Conservation (phyloP, 2,113 vertebrate species). For the Mellivora capensis region DNA sequence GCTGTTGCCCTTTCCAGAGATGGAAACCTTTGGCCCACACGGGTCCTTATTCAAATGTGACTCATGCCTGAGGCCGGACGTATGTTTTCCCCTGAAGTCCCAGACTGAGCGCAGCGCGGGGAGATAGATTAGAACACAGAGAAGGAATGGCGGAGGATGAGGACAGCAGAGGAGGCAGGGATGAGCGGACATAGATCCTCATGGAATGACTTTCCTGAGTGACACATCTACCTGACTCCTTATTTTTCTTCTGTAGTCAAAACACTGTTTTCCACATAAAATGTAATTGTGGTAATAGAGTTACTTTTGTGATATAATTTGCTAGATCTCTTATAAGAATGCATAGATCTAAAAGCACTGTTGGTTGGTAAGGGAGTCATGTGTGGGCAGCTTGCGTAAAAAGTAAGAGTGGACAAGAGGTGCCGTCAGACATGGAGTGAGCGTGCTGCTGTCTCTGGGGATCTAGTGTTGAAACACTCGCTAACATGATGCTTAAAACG, state of each 20-base stretch:
- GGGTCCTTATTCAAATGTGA: no score
- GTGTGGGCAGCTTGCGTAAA: rapidly evolving
- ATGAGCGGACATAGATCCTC: rapidly evolving
- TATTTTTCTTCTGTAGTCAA: not conserved
- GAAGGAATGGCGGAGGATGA: rapidly evolving
- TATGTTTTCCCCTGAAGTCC: not conserved
- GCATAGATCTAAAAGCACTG: rapidly evolving
- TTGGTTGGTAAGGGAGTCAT: rapidly evolving
- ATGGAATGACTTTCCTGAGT: rapidly evolving
- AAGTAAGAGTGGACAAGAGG: no score
- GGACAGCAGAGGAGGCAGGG: no score
- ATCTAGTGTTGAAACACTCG: rapidly evolving
- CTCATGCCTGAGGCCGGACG: rapidly evolving
- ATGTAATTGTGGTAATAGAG: rapidly evolving
- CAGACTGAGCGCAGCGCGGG: not conserved
- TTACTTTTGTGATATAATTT: not conserved
- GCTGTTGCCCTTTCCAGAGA: rapidly evolving
- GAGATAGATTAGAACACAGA: rapidly evolving
- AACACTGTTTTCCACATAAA: rapidly evolving
- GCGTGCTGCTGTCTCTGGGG: rapidly evolving
- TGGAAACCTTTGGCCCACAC: not conserved
- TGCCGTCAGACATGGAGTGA: rapidly evolving
- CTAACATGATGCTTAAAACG: rapidly evolving
- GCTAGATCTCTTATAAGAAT: not conserved
- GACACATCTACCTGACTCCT: no score